Conservation (phyloP, 2,113 vertebrate species). For the Triplophysa rosa region DNA sequence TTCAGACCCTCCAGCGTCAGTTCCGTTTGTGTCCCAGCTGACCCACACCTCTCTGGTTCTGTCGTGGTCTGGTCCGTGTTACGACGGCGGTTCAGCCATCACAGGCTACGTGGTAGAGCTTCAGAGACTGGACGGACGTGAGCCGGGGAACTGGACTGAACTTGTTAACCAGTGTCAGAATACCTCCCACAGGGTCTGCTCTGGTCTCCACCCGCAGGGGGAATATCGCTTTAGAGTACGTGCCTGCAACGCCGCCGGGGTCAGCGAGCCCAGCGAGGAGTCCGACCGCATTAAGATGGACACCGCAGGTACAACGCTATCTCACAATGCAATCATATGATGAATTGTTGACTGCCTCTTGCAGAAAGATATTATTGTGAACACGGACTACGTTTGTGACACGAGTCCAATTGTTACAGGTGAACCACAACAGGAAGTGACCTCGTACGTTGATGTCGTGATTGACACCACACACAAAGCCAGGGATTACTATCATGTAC, state of each 20-base stretch:
- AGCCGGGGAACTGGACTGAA: conserved; percentile 64
- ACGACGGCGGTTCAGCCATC: conserved; percentile 76
- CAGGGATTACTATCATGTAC: conserved; percentile 73
- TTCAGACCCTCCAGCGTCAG: conserved; percentile 72
- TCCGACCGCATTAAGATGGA: conserved; percentile 69
- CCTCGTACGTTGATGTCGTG: conserved; percentile 57
- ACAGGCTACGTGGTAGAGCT: conserved; percentile 74
- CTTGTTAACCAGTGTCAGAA: conserved; percentile 65
- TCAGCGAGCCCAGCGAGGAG: conserved; percentile 73
- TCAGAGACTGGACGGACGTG: conserved; percentile 35
- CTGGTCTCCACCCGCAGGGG: conserved; percentile 66
- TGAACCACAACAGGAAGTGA: conserved; percentile 56
- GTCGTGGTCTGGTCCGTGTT: conserved; percentile 77
- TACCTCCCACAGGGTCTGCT: conserved; percentile 68
- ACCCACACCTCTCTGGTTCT: conserved; percentile 70
- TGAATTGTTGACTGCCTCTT: too few species aligned
- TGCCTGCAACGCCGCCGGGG: conserved; percentile 71
- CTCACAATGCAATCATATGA: too few species aligned
- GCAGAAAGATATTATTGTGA: too few species aligned
- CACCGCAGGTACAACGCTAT: conserved; percentile 56
- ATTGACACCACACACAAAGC: conserved; percentile 72
- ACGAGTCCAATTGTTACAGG: conserved; percentile 39
- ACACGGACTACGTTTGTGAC: background rate
- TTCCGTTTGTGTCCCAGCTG: conserved; percentile 70
- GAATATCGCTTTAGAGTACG: conserved; percentile 74